Conservation (phyloP, 2,797 vertebrate species). For the Selene dorsalis region DNA sequence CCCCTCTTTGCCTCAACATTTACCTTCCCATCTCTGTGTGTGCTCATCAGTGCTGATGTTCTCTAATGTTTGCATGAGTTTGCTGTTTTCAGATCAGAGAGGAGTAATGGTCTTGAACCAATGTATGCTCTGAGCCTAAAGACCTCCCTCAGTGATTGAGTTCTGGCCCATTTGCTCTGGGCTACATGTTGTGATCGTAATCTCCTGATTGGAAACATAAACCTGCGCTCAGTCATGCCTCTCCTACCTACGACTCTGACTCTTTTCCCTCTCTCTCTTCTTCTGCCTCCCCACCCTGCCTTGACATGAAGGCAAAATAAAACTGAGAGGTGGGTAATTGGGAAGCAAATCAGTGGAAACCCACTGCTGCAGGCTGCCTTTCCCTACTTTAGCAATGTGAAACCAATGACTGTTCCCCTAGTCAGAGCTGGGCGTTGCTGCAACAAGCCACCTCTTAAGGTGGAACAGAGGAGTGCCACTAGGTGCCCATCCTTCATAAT, state of each 20-base stretch:
- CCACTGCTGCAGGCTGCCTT: not conserved
- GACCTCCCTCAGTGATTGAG: slow-evolving; percentile 69
- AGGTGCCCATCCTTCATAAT: slow-evolving; percentile 52
- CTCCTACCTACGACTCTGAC: slow-evolving; percentile 7
- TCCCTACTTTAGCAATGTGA: slow-evolving; percentile 29
- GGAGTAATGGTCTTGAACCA: slow-evolving; percentile 73
- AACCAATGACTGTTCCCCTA: slow-evolving; percentile 19
- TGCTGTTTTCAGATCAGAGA: slow-evolving; percentile 31
- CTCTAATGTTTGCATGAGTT: slow-evolving; percentile 46
- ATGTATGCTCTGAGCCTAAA: slow-evolving; percentile 34
- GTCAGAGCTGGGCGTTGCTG: slow-evolving; percentile 18
- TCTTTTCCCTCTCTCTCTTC: slow-evolving; percentile 4
- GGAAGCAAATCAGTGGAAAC: slow-evolving; percentile 38
- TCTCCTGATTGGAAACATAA: slow-evolving; percentile 76
- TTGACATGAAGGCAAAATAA: slow-evolving; percentile 28
- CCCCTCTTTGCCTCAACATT: slow-evolving; percentile 51
- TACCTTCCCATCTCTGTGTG: slow-evolving; percentile 47
- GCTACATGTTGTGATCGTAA: slow-evolving; percentile 68
- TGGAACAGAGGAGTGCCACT: slow-evolving; percentile 12
- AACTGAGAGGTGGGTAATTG: slow-evolving; percentile 48
- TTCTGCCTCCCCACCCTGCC: not conserved
- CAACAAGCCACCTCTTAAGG: slow-evolving; percentile 13
- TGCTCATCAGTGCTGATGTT: slow-evolving; percentile 30
- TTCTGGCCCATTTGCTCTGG: slow-evolving; percentile 72
- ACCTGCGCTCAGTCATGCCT: slow-evolving; percentile 51